Conservation (phyloP, 1,140 invertebrate genomes). For the fruit fly (Drosophila melanogaster) region DNA sequence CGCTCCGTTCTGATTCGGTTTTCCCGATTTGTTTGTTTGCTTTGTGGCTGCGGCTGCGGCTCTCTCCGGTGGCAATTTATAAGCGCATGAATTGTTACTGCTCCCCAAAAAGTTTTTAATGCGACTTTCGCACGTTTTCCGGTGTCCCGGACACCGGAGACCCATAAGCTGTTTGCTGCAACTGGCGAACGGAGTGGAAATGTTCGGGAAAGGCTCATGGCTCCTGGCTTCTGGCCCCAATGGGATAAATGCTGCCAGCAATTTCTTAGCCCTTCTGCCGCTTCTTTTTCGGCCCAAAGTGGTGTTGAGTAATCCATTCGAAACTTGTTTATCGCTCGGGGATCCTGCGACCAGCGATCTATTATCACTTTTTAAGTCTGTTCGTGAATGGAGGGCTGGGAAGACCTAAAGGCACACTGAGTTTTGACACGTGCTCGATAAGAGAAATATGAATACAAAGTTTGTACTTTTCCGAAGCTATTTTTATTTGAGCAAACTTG, state of each 20-base stretch:
- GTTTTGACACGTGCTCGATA: neutral
- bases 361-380: conserved; percentile 35
- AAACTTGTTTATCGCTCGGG: conserved; percentile 42
- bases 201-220: conserved; percentile 15
- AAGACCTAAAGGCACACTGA: neutral
- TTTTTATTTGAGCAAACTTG: neutral
- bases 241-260: conserved; percentile 36
- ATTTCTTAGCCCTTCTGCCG: conserved; percentile 17
- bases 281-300: conserved; percentile 25
- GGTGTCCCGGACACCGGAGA: conserved; percentile 46
- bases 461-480: neutral
- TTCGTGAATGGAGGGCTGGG: neutral
- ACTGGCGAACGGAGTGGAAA: conserved; percentile 27
- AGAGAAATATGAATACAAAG: neutral
- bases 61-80: conserved; percentile 66
- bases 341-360: conserved; percentile 26
- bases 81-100: conserved; percentile 69
- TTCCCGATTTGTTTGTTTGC: conserved; percentile 40
- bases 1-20: conserved; percentile 17
- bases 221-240: conserved; percentile 11
- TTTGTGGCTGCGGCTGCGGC: conserved; percentile 40
- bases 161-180: conserved; percentile 44
- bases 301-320: conserved; percentile 45
- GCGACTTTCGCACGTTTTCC: conserved; percentile 69
- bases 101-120: conserved; percentile 73